These are phyloP conservation scores for Acanthurus tractus DNA, from an alignment of 2,797 vertebrate genomes.

Conservation along the genomic window DNA sequence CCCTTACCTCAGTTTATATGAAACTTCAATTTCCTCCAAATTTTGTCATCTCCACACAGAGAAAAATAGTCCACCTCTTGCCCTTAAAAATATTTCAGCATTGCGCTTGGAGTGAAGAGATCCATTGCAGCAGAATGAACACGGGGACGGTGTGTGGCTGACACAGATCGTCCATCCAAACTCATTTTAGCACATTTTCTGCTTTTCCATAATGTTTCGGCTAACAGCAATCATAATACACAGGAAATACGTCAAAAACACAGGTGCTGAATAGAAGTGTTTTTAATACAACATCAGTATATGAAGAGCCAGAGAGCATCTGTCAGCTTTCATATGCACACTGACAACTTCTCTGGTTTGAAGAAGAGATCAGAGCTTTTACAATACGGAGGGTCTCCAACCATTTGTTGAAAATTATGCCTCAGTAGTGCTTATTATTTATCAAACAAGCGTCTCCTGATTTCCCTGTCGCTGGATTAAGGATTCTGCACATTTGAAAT, in stretches of 20 bases:
- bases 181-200: constrained; percentile 61
- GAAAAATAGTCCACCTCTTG: constrained; percentile 49
- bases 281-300: constrained; percentile 40
- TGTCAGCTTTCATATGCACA: constrained; percentile 35
- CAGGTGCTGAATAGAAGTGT: constrained; percentile 23
- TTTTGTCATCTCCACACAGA: constrained; percentile 40
- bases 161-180: constrained; percentile 48
- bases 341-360: constrained; percentile 39
- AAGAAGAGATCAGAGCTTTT: constrained; percentile 36
- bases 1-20: constrained; percentile 9
- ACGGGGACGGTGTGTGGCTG: constrained; percentile 26
- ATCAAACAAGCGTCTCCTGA: constrained; percentile 20
- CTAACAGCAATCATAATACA: constrained; percentile 29
- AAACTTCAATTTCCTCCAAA: constrained; percentile 45
- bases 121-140: constrained; percentile 45
- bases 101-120: constrained; percentile 41
- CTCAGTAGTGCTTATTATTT: constrained; percentile 32
- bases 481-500: constrained; percentile 20
- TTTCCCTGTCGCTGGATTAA: constrained; percentile 20
- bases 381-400: constrained; percentile 24
- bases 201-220: constrained; percentile 40
- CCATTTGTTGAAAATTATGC: constrained; percentile 27
- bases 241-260: constrained; percentile 28
- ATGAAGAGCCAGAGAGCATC: constrained; percentile 39
- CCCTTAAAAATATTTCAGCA: constrained; percentile 44